Conservation (phyloP, 1,140 invertebrate genomes). For the Anthonomus grandis region DNA sequence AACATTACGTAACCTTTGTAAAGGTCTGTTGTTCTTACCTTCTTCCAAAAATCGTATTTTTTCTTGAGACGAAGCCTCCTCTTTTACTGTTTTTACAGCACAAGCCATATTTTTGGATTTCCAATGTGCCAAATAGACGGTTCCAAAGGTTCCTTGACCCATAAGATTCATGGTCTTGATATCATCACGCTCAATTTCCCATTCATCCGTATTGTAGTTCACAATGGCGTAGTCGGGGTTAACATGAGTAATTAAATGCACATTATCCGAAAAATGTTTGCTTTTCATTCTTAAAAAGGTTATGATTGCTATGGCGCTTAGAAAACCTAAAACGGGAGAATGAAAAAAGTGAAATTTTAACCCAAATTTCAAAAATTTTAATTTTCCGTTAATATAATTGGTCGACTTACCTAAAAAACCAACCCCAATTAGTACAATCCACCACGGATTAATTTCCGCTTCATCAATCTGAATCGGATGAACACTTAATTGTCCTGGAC, state of each 20-base stretch:
- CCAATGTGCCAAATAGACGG: constrained; percentile 56
- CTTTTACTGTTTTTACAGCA: constrained; percentile 93
- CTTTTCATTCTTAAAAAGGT: constrained; percentile 30
- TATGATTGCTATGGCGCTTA: constrained; percentile 31
- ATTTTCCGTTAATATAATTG: too few species aligned
- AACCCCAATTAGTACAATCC: constrained; percentile 39
- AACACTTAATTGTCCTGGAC: constrained; percentile 34
- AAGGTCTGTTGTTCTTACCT: too few species aligned
- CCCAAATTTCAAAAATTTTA: too few species aligned
- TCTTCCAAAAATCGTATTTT: constrained; percentile 90
- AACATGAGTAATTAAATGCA: constrained; percentile 67
- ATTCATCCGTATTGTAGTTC: constrained; percentile 86
- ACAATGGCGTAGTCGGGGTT: constrained; percentile 76
- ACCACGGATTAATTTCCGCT: neutral
- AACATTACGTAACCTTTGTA: too few species aligned
- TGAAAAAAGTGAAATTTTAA: too few species aligned
- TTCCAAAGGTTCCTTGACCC: constrained; percentile 94
- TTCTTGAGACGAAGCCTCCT: constrained; percentile 76
- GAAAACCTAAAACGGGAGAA: neutral
- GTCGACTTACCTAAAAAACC: constrained; percentile 44
- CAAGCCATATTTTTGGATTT: constrained; percentile 60
- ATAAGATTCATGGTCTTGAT: constrained; percentile 75
- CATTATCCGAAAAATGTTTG: constrained; percentile 33
- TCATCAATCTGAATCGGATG: constrained; percentile 23
- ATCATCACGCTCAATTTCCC: constrained; percentile 86